These are phyloP conservation scores for Camponotus fellah DNA, from an alignment of 2,888 invertebrate species.

Conservation along the genomic window DNA sequence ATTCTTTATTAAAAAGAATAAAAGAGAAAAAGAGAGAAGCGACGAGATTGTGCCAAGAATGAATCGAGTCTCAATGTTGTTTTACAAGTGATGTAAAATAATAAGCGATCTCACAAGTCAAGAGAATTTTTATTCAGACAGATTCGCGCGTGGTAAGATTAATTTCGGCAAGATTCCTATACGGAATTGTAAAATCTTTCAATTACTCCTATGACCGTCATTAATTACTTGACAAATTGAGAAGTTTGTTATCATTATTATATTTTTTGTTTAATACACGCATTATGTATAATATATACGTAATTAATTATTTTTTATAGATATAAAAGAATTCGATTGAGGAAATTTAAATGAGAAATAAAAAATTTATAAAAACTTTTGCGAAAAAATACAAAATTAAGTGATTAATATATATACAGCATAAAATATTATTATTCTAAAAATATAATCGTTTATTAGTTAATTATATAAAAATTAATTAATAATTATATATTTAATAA, in stretches of 20 bases:
- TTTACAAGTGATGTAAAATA: constrained; percentile 26
- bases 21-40: constrained; percentile 39
- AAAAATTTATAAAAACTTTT: background rate
- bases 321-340: background rate
- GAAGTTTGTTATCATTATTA: background rate
- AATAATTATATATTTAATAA: background rate
- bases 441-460: background rate
- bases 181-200: background rate
- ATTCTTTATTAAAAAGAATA: constrained; percentile 27
- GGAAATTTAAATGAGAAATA: background rate
- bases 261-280: background rate
- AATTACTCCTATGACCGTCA: background rate
- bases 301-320: background rate
- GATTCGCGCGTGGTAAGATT: background rate
- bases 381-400: background rate
- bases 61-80: constrained; percentile 22
- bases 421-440: background rate
- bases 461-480: constrained; percentile 5
- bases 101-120: background rate
- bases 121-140: constrained; percentile 16
- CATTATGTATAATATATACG: background rate
- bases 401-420: background rate
- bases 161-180: constrained; percentile 1
- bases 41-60: background rate
- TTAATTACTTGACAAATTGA: background rate